Evolutionary conservation across 2,888 invertebrate species (phyloP).

Genomic region (Disparrhopalites patrizii): DNA sequence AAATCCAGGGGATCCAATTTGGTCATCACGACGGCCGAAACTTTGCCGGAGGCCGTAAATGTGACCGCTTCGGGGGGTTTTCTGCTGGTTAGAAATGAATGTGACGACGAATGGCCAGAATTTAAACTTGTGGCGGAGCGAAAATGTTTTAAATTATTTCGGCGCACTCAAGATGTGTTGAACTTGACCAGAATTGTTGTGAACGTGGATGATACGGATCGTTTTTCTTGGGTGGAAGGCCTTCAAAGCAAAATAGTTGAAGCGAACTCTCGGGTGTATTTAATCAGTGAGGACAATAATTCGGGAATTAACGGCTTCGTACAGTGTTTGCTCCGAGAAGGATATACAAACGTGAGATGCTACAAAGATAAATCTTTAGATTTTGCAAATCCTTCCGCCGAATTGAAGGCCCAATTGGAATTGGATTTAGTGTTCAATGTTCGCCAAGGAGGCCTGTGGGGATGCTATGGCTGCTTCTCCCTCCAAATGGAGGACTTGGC

Average conservation of each 20-base stretch:
- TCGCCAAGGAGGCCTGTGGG: background rate
- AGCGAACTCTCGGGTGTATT: background rate
- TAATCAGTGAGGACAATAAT: background rate
- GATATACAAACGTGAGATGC: background rate
- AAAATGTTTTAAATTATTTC: background rate
- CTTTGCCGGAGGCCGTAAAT: background rate
- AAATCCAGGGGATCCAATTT: background rate
- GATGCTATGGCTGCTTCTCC: background rate
- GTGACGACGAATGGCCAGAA: no score
- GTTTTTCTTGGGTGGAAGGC: background rate
- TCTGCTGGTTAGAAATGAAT: background rate
- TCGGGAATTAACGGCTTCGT: background rate
- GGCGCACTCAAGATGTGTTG: background rate
- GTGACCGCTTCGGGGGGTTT: background rate
- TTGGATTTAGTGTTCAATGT: background rate
- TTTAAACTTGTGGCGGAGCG: background rate
- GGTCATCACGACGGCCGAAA: background rate
- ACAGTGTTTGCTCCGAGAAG: background rate
- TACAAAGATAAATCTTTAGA: background rate
- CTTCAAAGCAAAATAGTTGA: no score
- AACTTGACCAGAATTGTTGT: background rate
- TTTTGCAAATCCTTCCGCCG: background rate
- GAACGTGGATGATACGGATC: background rate
- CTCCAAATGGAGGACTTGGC: background rate
- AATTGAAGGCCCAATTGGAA: background rate